Conservation (phyloP, 2,113 vertebrate genomes). For the Bos indicus region DNA sequence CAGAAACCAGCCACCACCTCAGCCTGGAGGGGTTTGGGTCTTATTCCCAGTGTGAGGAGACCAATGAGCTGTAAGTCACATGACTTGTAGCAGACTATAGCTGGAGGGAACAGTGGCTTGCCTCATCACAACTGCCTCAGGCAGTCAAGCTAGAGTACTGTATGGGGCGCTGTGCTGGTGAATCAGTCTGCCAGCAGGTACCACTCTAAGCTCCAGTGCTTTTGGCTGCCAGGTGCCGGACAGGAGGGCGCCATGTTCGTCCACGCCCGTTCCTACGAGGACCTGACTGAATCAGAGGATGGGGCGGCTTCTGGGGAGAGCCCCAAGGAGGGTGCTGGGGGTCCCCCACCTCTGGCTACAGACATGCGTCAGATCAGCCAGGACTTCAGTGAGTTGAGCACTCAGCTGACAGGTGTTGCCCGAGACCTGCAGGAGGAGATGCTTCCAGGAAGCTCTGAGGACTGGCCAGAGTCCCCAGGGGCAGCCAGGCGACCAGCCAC, state of each 20-base stretch:
- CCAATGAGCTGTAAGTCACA: neutral
- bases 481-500: constrained; percentile 59
- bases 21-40: neutral
- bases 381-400: constrained; percentile 84
- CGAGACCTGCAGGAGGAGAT: constrained; percentile 82
- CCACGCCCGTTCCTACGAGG: constrained; percentile 93
- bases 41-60: neutral
- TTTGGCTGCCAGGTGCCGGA: constrained; percentile 86
- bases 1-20: neutral
- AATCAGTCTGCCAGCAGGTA: neutral
- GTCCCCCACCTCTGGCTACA: constrained; percentile 19
- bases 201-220: constrained; percentile 33
- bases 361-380: constrained; percentile 84
- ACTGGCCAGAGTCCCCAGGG: constrained; percentile 53
- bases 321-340: constrained; percentile 61
- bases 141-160: neutral
- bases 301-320: neutral
- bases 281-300: constrained; percentile 86
- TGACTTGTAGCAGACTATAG: neutral
- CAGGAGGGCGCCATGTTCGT: constrained; percentile 94
- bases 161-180: neutral
- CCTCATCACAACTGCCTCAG: neutral
- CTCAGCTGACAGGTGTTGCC: constrained; percentile 80
- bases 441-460: constrained; percentile 76
- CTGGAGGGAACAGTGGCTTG: neutral